Percentiles rank a stretch among this genome's conserved stretches.
Conservation (phyloP, 2,797 vertebrate species). For the Danio choprae region DNA sequence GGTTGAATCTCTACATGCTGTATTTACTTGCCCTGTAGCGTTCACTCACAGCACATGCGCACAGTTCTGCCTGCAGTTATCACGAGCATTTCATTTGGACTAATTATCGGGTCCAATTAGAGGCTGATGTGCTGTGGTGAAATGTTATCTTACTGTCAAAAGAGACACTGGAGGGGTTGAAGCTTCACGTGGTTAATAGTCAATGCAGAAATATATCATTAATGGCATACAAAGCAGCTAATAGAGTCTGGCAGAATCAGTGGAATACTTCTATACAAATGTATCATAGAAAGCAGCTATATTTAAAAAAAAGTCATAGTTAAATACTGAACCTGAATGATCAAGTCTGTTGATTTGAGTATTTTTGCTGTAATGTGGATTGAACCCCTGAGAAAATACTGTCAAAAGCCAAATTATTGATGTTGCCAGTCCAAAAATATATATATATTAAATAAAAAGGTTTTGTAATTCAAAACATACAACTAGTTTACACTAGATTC, state of each 20-base stretch:
- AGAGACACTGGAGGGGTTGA: conserved; percentile 30
- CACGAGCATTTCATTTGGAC: conserved; percentile 43
- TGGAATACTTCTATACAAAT: not conserved
- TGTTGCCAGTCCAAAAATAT: no score
- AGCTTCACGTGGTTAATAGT: not conserved
- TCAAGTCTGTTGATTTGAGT: no score
- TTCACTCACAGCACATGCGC: conserved; percentile 49
- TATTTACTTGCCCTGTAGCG: conserved; percentile 48
- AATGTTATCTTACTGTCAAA: conserved; percentile 16
- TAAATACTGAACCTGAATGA: no score
- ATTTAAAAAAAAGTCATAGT: not conserved
- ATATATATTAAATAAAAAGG: no score
- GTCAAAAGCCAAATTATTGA: no score
- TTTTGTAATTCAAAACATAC: no score
- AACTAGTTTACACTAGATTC: no score
- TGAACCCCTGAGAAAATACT: no score
- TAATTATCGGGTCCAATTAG: conserved; percentile 57
- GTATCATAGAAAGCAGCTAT: not conserved
- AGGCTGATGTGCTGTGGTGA: conserved; percentile 31
- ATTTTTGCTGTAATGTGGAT: no score
- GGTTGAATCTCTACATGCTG: conserved; percentile 23
- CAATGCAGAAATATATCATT: conserved; percentile 3
- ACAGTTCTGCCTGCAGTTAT: conserved; percentile 48
- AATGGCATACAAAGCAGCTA: not conserved
- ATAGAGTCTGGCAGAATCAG: not conserved